Evolutionary conservation across 2,888 invertebrate species (phyloP).

Genomic region (Oxystoma pomonae): DNA sequence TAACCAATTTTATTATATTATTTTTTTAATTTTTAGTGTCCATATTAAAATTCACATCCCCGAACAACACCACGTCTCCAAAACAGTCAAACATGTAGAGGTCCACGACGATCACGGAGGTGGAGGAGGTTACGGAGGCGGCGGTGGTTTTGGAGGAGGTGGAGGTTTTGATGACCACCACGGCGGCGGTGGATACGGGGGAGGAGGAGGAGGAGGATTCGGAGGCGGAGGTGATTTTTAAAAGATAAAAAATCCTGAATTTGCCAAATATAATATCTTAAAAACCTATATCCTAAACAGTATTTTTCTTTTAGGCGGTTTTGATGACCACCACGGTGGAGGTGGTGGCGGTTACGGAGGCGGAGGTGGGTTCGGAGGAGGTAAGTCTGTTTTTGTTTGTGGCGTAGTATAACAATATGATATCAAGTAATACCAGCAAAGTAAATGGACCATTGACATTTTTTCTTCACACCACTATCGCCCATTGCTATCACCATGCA

Average conservation of each 20-base stretch:
- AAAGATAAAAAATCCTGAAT: neutral
- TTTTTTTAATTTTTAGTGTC: neutral
- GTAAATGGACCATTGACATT: too few relatives aligned
- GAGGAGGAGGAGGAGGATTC: slow-evolving; percentile 13
- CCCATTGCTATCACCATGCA: too few relatives aligned
- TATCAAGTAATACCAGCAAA: too few relatives aligned
- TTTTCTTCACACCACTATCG: too few relatives aligned
- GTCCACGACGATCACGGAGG: slow-evolving; percentile 9
- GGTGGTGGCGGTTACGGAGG: slow-evolving; percentile 16
- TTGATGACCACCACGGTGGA: slow-evolving; percentile 14
- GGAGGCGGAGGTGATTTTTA: slow-evolving; percentile 12
- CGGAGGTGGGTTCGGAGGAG: slow-evolving; percentile 13
- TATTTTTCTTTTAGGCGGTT: neutral
- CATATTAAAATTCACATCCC: neutral
- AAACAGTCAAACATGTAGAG: neutral
- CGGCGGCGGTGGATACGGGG: slow-evolving; percentile 15
- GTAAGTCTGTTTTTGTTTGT: slow-evolving; percentile 3
- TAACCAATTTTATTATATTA: too few relatives aligned
- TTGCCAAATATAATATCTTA: neutral
- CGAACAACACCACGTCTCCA: neutral
- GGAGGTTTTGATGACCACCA: slow-evolving; percentile 10
- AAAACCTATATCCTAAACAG: neutral
- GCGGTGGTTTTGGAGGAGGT: slow-evolving; percentile 17
- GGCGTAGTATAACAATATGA: too few relatives aligned
- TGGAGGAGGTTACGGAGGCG: slow-evolving; percentile 19